Evolutionary conservation across 2,888 invertebrate species (phyloP).

Genomic region (Eumerus sabulonum): DNA sequence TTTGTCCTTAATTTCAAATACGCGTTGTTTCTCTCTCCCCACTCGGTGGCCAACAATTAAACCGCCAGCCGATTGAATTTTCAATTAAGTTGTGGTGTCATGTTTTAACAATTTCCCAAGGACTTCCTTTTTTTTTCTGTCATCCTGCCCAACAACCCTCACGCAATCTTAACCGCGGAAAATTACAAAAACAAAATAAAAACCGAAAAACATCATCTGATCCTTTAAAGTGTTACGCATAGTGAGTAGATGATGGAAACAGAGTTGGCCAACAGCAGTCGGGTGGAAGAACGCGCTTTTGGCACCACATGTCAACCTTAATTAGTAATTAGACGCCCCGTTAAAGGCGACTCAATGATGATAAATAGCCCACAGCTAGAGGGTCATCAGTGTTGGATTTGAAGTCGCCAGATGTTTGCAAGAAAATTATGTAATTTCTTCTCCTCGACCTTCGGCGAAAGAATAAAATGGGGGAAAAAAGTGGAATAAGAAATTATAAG

Average conservation of each 20-base stretch:
- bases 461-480: constrained; percentile 6
- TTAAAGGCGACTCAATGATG: constrained; percentile 71
- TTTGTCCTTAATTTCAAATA: too few species aligned
- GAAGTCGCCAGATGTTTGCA: constrained; percentile 45
- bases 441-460: constrained; percentile 11
- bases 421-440: constrained; percentile 23
- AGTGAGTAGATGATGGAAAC: constrained; percentile 44
- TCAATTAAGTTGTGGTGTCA: constrained; percentile 75
- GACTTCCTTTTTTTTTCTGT: constrained; percentile 49
- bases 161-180: constrained; percentile 39
- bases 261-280: constrained; percentile 31
- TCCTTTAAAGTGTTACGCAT: constrained; percentile 52
- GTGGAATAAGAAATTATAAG: constrained; percentile 38
- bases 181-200: too few species aligned
- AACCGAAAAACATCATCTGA: constrained; percentile 61
- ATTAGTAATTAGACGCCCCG: constrained; percentile 71
- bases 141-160: constrained; percentile 38
- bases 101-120: constrained; percentile 72
- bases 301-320: constrained; percentile 76
- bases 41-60: constrained; percentile 57
- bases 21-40: too few species aligned
- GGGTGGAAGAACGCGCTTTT: constrained; percentile 70
- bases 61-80: constrained; percentile 74
- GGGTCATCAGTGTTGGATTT: constrained; percentile 39
- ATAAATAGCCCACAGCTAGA: constrained; percentile 71